phyloP scores from a whole-genome alignment of 30 jellyfish, hydroid and myxozoan genomes.

The Aurelia sp. region DNA sequence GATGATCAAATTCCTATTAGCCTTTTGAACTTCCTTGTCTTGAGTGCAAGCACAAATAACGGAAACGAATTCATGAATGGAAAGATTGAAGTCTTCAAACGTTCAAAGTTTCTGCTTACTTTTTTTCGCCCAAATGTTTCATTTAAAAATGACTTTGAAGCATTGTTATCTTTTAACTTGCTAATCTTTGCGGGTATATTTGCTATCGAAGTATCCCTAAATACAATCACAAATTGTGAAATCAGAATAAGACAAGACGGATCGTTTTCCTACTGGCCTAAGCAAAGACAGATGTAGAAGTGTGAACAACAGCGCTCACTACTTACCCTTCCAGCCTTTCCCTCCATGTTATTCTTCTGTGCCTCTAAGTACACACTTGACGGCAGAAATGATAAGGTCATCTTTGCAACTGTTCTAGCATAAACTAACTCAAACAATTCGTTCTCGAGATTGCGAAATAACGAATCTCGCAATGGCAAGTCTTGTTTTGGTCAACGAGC shows the following conservation, averaged over 20 bases:
- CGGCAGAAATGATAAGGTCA: slow-evolving; percentile 85
- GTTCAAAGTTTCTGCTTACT: no score
- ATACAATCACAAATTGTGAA: no score
- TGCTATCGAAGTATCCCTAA: no score
- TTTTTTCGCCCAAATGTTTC: no score
- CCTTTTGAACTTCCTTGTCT: neutral
- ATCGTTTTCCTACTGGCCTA: neutral
- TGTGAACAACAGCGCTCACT: neutral
- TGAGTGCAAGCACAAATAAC: neutral
- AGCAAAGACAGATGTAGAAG: neutral
- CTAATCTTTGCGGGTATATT: no score
- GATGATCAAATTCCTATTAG: neutral
- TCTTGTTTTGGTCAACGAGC: neutral
- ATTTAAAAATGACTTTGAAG: no score
- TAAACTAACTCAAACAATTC: neutral
- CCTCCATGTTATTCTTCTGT: slow-evolving; percentile 81
- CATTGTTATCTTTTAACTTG: no score
- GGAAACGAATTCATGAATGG: neutral
- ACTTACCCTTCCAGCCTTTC: slow-evolving; percentile 98
- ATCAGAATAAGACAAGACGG: no score
- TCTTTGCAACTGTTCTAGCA: slow-evolving; percentile 3
- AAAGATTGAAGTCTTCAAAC: neutral
- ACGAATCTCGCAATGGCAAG: neutral
- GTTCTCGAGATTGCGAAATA: neutral
- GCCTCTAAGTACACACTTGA: slow-evolving; percentile 85